Evolutionary conservation across 2,113 vertebrate genomes (phyloP), one percentile per base, ranked within the genome.

Genomic region (Leucosticte australis): DNA sequence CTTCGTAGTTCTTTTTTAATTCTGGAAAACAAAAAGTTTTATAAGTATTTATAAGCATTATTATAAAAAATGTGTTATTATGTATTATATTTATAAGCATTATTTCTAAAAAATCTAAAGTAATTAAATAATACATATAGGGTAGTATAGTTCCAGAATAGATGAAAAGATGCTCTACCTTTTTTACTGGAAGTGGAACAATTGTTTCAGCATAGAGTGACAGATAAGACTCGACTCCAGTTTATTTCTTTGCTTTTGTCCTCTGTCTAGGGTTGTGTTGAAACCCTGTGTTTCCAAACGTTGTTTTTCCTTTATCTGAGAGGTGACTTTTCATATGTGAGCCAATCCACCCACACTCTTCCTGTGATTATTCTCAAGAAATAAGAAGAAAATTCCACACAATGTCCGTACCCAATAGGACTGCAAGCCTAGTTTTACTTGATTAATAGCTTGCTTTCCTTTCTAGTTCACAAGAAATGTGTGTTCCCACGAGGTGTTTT

Each of bases 301-400:
- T 44, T 88, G 20, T 70, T 96, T 73, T 90, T 83, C 23, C 7
- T 86, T 83, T 83, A 46, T 64, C n/a, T 77, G 60, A 94, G 71
- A 91, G 44, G 70, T 71, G 15, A 17, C 71, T 94, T 93, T 96
- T 81, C 41, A 46, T 39, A 86, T 68, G 17, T 14, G 15, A 96
- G 76, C 79, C 73, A 96, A 82, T 35, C 64, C 64, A 62, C 85
- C 76, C 83, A 78, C 79, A 41, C 37, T 86, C 56, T 92, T 94
- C 92, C 93, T 93, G 82, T 78, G 69, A 96, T 94, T 96, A 87
- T 93, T 31, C 55, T 95, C 71, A 88, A 93, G 46, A 94, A 92
- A 75, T 57, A 33, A 20, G 56, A 80, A 92, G 41, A 93, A 95
- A 92, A 94, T 74, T 96, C 73, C 85, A 57, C 75, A 71, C 41